Percentiles rank a stretch among this genome's conserved stretches.
Evolutionary conservation across 2,888 invertebrate genomes (phyloP).

Genomic region (Agriopis marginaria): DNA sequence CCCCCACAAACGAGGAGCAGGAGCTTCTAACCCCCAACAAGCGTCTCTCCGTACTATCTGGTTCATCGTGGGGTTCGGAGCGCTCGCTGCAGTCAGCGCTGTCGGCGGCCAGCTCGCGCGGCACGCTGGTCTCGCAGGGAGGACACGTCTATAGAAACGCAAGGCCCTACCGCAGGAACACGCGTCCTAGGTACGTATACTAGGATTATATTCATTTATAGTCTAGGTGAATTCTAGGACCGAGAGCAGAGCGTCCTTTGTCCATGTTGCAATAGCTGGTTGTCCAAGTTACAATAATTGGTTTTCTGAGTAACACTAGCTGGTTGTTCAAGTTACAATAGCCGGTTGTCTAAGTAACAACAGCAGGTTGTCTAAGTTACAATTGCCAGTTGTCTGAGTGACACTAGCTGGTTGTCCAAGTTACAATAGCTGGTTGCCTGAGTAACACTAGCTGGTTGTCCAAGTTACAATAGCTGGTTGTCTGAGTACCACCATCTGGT

Average conservation of each 20-base stretch:
- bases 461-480: background rate
- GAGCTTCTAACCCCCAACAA: constrained; percentile 21
- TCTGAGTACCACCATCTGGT: background rate
- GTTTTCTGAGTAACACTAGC: background rate
- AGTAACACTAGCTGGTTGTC: background rate
- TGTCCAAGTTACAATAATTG: background rate
- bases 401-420: background rate
- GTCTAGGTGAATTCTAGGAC: too few species aligned
- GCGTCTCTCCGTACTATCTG: constrained; percentile 44
- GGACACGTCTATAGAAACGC: constrained; percentile 85
- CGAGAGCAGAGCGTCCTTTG: background rate
- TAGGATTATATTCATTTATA: too few species aligned
- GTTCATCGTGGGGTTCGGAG: constrained; percentile 59
- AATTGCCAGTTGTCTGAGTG: background rate
- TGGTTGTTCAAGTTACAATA: background rate
- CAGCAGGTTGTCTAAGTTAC: background rate
- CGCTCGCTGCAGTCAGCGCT: constrained; percentile 68
- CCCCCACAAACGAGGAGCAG: constrained; percentile 69
- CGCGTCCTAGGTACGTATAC: constrained; percentile 62
- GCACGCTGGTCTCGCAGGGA: constrained; percentile 83
- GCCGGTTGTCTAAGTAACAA: background rate
- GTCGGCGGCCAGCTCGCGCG: constrained; percentile 80
- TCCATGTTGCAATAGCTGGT: background rate
- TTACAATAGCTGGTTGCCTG: background rate
- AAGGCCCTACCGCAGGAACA: constrained; percentile 64